A percentile compares a stretch with the other conserved stretches of the same genome.
Conservation (phyloP, 1,140 invertebrate species). For the Dendroctonus valens region DNA sequence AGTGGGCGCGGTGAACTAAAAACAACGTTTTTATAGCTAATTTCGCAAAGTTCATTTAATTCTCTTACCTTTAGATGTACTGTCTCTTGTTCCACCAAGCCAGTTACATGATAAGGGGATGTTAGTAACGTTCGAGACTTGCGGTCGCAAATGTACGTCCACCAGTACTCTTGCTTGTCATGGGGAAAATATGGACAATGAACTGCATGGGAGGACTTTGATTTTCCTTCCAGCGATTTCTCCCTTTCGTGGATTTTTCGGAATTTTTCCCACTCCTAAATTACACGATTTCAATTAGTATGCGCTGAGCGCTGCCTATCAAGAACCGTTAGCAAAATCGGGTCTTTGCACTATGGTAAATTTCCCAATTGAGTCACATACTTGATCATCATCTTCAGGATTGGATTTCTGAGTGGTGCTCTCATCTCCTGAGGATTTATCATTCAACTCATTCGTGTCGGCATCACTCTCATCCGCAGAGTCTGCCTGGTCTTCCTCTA, state of each 20-base stretch:
- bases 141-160: constrained; percentile 95
- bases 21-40: constrained; percentile 19
- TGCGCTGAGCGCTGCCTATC: too few species aligned
- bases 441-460: constrained; percentile 57
- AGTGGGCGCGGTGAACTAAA: constrained; percentile 84
- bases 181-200: constrained; percentile 95
- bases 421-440: constrained; percentile 64
- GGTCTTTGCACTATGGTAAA: not conserved
- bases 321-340: not conserved
- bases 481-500: constrained; percentile 53
- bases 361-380: constrained; percentile 10
- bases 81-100: constrained; percentile 76
- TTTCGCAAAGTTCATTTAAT: too few species aligned
- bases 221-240: constrained; percentile 86
- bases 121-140: constrained; percentile 89
- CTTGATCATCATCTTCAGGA: constrained; percentile 54
- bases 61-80: constrained; percentile 73
- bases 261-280: constrained; percentile 56
- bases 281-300: not conserved
- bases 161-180: constrained; percentile 99
- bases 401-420: constrained; percentile 64
- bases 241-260: constrained; percentile 78
- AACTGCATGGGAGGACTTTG: constrained; percentile 87
- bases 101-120: constrained; percentile 87
- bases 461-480: constrained; percentile 58